Conservation (phyloP, 1,140 invertebrate genomes). For the Myzus persicae region DNA sequence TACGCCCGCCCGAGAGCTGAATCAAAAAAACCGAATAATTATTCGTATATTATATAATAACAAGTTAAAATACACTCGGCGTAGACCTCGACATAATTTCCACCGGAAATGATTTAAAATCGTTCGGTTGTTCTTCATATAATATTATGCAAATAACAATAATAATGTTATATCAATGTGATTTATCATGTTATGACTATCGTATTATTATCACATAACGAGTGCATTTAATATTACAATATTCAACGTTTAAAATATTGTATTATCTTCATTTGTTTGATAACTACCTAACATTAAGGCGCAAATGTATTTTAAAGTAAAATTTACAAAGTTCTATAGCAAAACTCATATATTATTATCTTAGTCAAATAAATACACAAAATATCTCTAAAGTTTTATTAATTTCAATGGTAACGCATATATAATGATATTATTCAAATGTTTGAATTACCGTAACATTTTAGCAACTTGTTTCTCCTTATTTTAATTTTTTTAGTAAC, state of each 20-base stretch:
- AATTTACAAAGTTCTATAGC: background rate
- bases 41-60: too few species aligned
- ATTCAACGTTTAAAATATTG: too few species aligned
- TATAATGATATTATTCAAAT: background rate
- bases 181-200: background rate
- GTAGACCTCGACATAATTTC: background rate
- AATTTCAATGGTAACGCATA: background rate
- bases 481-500: background rate
- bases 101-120: background rate
- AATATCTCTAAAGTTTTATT: background rate
- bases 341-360: background rate
- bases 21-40: background rate
- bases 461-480: background rate
- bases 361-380: background rate
- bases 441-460: background rate
- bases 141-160: background rate
- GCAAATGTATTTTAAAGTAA: background rate
- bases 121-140: background rate
- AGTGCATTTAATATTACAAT: background rate
- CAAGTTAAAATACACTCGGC: background rate
- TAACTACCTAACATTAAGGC: background rate
- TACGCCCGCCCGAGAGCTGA: background rate
- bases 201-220: background rate
- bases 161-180: background rate
- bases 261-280: background rate